Conservation (phyloP, 2,888 invertebrate species). For the Gonocerus acuteangulatus region DNA sequence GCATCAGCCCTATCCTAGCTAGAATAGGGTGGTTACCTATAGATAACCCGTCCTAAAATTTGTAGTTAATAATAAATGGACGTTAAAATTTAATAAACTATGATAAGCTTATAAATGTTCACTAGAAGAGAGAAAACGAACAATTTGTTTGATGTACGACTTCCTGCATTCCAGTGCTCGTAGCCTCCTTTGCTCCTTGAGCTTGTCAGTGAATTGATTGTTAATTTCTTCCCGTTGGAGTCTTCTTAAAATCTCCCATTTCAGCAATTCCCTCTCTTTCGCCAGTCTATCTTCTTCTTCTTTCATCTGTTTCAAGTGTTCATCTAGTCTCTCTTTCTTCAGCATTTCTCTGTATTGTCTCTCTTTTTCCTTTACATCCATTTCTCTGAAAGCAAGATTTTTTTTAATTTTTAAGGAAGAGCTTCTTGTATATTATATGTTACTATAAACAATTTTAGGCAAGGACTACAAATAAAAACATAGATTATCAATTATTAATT, state of each 20-base stretch:
- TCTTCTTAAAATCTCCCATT: slow-evolving; percentile 53
- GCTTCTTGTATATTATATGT: no score
- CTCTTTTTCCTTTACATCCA: slow-evolving; percentile 42
- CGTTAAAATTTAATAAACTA: no score
- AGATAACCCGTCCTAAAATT: no score
- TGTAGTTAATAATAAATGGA: no score
- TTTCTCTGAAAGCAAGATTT: slow-evolving; percentile 45
- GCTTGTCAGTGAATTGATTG: slow-evolving; percentile 46
- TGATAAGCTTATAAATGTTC: no score
- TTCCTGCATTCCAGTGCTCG: slow-evolving; percentile 46
- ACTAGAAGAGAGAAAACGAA: no score
- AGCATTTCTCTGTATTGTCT: slow-evolving; percentile 42
- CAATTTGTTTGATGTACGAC: slow-evolving; percentile 48
- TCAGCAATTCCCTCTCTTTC: slow-evolving; percentile 44
- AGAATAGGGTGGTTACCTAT: no score
- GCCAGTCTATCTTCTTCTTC: slow-evolving; percentile 43
- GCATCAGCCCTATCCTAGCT: no score
- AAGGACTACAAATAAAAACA: not conserved
- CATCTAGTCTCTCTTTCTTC: slow-evolving; percentile 37
- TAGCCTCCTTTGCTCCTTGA: slow-evolving; percentile 44
- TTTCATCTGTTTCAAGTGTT: slow-evolving; percentile 41
- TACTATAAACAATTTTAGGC: no score
- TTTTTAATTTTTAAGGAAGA: no score
- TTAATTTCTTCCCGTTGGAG: slow-evolving; percentile 50
- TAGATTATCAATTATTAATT: no score